These are phyloP conservation scores for Strix aluco DNA, from an alignment of 2,113 vertebrate genomes.

Conservation along the genomic window DNA sequence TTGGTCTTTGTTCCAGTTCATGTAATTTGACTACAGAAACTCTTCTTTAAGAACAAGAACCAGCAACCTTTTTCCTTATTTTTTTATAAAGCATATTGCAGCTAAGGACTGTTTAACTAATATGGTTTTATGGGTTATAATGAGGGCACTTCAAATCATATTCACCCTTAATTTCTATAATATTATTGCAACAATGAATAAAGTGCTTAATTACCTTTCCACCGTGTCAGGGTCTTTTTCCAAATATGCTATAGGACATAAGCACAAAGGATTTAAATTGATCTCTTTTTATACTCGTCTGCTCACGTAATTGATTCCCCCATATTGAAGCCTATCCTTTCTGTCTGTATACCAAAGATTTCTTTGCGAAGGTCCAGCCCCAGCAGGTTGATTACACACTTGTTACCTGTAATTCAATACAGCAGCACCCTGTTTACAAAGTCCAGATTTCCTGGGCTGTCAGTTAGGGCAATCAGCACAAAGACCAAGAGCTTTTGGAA, in stretches of 20 bases:
- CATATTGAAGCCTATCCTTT: slow-evolving; percentile 36
- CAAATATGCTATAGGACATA: slow-evolving; percentile 28
- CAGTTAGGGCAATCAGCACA: slow-evolving; percentile 76
- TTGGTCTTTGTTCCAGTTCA: not conserved
- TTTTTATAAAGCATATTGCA: not conserved
- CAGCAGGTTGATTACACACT: slow-evolving; percentile 75
- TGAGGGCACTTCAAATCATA: slow-evolving; percentile 46
- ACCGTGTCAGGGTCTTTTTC: not conserved
- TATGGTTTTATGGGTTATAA: slow-evolving; percentile 56
- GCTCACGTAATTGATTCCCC: slow-evolving; percentile 48
- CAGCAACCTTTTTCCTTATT: not conserved
- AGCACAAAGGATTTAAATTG: slow-evolving; percentile 19
- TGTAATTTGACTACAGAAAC: not conserved
- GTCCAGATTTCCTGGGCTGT: slow-evolving; percentile 79
- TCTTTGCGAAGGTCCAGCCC: slow-evolving; percentile 59
- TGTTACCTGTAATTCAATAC: slow-evolving; percentile 78
- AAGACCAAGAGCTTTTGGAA: slow-evolving; percentile 77
- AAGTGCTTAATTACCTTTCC: slow-evolving; percentile 52
- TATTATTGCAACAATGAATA: slow-evolving; percentile 56
- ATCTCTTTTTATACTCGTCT: slow-evolving; percentile 56
- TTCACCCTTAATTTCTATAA: slow-evolving; percentile 48
- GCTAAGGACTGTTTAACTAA: slow-evolving; percentile 39
- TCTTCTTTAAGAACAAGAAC: not conserved
- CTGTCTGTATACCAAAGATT: not conserved
- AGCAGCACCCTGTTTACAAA: slow-evolving; percentile 73